Conservation (phyloP, 2,797 vertebrate species). For the Percopsis omiscomaycus region DNA sequence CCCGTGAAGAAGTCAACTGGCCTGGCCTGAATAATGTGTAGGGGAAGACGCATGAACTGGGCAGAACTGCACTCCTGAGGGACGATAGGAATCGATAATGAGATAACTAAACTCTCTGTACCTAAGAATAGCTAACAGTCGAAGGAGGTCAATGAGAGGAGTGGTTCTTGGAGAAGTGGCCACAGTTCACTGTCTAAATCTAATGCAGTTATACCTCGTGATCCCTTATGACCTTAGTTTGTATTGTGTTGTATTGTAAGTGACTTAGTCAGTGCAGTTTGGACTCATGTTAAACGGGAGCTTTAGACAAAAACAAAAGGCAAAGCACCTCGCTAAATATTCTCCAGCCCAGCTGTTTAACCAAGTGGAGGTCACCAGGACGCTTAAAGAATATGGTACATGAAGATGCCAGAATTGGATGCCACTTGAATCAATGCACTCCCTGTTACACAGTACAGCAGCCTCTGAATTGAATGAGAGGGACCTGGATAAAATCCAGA, state of each 20-base stretch:
- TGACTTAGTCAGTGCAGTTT: not conserved
- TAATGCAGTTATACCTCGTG: not conserved
- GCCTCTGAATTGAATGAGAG: constrained; percentile 26
- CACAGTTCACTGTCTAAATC: not conserved
- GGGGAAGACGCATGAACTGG: constrained; percentile 1
- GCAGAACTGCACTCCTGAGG: constrained; percentile 37
- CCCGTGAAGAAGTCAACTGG: not conserved
- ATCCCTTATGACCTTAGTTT: constrained; percentile 7
- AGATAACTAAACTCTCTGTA: constrained; percentile 48
- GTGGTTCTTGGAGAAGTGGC: constrained; percentile 11
- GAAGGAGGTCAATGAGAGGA: constrained; percentile 40
- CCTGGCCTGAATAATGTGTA: constrained; percentile 14
- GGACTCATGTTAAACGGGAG: constrained; percentile 22
- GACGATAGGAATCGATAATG: constrained; percentile 43
- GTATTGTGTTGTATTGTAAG: not conserved
- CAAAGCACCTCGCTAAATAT: constrained; percentile 8
- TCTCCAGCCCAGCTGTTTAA: constrained; percentile 19
- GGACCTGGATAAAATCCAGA: constrained; percentile 49
- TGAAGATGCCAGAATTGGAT: constrained; percentile 28
- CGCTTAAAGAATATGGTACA: constrained; percentile 29
- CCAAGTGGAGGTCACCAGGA: constrained; percentile 31
- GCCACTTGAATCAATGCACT: constrained; percentile 37
- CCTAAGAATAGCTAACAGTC: constrained; percentile 24
- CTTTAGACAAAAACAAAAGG: not conserved
- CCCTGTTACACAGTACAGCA: constrained; percentile 19